phyloP scores from a whole-genome alignment of 2,888 invertebrate species.

The Entomobrya proxima region DNA sequence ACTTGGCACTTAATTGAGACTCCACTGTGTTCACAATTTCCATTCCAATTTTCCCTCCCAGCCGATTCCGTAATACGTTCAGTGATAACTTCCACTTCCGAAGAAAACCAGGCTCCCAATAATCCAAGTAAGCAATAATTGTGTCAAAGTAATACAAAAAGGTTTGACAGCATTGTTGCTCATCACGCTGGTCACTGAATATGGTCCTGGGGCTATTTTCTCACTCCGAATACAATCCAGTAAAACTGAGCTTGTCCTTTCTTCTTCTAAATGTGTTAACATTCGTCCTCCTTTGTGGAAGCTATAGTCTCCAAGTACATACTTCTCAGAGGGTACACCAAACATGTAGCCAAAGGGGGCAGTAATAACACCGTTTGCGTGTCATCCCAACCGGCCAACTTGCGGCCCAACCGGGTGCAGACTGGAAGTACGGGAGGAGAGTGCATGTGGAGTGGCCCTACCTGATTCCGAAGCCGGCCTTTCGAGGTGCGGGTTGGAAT shows the following conservation, averaged over 20 bases:
- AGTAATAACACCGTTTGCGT: constrained; percentile 72
- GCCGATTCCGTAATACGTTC: constrained; percentile 30
- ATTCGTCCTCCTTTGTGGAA: background rate
- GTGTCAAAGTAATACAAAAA: constrained; percentile 52
- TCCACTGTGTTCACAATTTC: constrained; percentile 57
- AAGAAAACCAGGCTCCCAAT: constrained; percentile 57
- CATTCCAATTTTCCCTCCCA: constrained; percentile 40
- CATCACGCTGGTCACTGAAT: constrained; percentile 45
- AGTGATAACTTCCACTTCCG: constrained; percentile 38
- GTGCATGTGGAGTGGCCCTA: too few relatives aligned
- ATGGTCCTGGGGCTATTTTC: constrained; percentile 39
- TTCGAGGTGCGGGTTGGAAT: too few relatives aligned
- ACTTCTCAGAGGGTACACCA: constrained; percentile 74
- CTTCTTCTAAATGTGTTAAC: background rate
- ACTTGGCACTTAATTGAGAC: constrained; percentile 25
- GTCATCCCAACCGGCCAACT: constrained; percentile 54
- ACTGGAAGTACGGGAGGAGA: too few relatives aligned
- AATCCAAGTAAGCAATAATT: constrained; percentile 40
- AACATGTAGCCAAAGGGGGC: constrained; percentile 75
- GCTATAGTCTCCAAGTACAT: constrained; percentile 69
- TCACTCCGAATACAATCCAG: constrained; percentile 47
- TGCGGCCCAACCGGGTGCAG: constrained; percentile 64
- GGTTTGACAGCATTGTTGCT: constrained; percentile 43
- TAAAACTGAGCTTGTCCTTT: constrained; percentile 14
- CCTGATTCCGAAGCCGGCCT: too few relatives aligned